A percentile compares a stretch with the other conserved stretches of the same genome.
Conservation (phyloP, 2,113 vertebrate species). For the Empidonax alnorum region DNA sequence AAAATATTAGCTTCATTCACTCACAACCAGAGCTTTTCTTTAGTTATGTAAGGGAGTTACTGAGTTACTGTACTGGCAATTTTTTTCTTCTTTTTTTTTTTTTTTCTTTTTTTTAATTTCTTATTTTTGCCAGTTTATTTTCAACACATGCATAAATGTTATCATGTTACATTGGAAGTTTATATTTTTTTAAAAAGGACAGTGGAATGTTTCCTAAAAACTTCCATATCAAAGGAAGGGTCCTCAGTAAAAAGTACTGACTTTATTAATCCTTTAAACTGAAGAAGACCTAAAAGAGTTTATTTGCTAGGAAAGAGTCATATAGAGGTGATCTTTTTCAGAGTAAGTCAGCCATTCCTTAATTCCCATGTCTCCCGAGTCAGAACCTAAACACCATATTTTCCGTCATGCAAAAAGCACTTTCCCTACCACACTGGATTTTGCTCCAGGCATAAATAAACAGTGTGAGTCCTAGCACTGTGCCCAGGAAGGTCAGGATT, state of each 20-base stretch:
- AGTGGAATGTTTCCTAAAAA: not conserved
- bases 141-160: not conserved
- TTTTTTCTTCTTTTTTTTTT: not conserved
- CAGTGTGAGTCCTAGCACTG: not conserved
- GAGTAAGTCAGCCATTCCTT: constrained; percentile 24
- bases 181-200: not conserved
- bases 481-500: constrained; percentile 23
- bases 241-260: not conserved
- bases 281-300: not conserved
- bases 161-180: not conserved
- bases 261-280: not conserved
- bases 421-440: not conserved
- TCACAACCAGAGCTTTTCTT: not conserved
- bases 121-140: not conserved
- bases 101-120: not conserved
- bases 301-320: not conserved
- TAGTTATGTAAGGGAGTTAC: not conserved
- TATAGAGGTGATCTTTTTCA: not conserved
- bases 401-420: not conserved
- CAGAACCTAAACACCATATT: constrained; percentile 18
- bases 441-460: constrained; percentile 56
- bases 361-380: not conserved
- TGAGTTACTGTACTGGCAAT: not conserved
- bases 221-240: accelerated
- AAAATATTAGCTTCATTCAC: not conserved